phyloP scores from a whole-genome alignment of 2,797 vertebrate species.

The Anomalospiza imberbis region DNA sequence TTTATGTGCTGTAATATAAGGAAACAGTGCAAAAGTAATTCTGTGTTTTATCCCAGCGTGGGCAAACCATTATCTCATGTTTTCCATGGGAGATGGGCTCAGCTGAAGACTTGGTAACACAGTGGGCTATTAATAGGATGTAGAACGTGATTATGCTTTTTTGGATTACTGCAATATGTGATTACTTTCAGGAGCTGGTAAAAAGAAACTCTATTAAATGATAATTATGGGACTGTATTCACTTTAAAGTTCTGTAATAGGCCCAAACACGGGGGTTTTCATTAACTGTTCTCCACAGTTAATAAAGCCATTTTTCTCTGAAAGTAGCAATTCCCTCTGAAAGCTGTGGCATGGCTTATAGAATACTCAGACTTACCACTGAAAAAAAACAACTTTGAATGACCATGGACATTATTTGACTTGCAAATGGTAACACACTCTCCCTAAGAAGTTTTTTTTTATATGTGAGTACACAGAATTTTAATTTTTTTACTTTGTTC shows the following conservation, averaged over 20 bases:
- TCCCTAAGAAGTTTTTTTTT: background rate
- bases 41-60: constrained; percentile 64
- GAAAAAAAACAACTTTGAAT: background rate
- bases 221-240: constrained; percentile 73
- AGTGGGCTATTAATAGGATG: constrained; percentile 73
- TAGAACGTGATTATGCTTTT: constrained; percentile 70
- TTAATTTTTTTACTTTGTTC: background rate
- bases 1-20: constrained; percentile 49
- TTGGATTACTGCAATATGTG: constrained; percentile 74
- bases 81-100: constrained; percentile 67
- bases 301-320: constrained; percentile 73
- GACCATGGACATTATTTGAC: background rate
- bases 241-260: constrained; percentile 72
- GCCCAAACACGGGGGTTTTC: constrained; percentile 68
- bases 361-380: background rate
- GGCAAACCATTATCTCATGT: constrained; percentile 66
- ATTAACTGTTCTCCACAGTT: constrained; percentile 70
- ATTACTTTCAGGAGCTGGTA: constrained; percentile 75
- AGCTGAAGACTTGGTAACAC: constrained; percentile 61
- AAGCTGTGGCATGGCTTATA: background rate
- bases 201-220: constrained; percentile 75
- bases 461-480: background rate
- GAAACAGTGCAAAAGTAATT: constrained; percentile 57
- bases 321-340: constrained; percentile 61
- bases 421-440: background rate